These are phyloP conservation scores for Aleiodes testaceus DNA, from an alignment of 2,888 invertebrate species.

Conservation along the genomic window DNA sequence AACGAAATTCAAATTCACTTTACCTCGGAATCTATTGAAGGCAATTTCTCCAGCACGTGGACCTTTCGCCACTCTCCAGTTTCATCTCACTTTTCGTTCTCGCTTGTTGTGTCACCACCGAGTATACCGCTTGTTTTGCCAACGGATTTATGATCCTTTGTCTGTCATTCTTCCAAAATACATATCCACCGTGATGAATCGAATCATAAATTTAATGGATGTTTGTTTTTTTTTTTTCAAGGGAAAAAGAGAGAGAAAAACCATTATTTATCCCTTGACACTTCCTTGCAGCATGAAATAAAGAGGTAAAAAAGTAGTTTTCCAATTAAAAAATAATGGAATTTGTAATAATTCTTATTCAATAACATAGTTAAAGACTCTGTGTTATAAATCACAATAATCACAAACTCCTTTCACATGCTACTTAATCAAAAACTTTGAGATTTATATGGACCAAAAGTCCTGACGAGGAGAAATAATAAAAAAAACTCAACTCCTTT, in stretches of 20 bases:
- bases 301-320: no score
- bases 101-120: slow-evolving; percentile 26
- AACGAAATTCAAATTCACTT: slow-evolving; percentile 38
- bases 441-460: slow-evolving; percentile 6
- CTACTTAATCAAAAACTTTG: slow-evolving; percentile 12
- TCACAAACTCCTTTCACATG: no score
- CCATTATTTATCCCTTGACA: neutral
- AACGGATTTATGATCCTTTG: slow-evolving; percentile 35
- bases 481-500: neutral
- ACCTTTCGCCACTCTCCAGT: neutral
- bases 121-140: slow-evolving; percentile 15
- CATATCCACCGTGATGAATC: slow-evolving; percentile 17
- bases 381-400: no score
- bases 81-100: slow-evolving; percentile 1
- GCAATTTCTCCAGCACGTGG: neutral
- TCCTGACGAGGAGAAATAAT: neutral
- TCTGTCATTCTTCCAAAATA: slow-evolving; percentile 21
- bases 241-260: neutral
- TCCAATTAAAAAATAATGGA: no score
- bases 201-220: slow-evolving; percentile 28
- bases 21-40: slow-evolving; percentile 1
- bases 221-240: neutral
- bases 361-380: no score
- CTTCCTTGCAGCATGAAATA: no score
- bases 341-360: no score